Evolutionary conservation across 2,797 vertebrate genomes (phyloP).

Genomic region (Pterois miles): DNA sequence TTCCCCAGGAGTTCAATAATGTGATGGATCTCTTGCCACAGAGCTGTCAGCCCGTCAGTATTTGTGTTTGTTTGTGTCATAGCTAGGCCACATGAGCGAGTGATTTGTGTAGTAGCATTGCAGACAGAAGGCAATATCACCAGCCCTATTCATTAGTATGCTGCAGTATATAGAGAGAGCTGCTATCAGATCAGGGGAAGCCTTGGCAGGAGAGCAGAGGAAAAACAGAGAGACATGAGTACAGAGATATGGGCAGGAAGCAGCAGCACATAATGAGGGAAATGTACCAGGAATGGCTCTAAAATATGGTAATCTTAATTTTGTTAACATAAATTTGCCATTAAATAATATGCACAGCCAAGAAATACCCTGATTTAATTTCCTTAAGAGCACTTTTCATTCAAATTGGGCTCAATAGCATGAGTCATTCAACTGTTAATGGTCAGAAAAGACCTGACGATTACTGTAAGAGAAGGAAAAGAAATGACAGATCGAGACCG

Average conservation of each 20-base stretch:
- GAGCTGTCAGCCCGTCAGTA: conserved; percentile 63
- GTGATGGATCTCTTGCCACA: conserved; percentile 68
- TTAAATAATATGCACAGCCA: not conserved
- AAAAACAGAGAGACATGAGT: conserved; percentile 12
- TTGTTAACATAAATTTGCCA: not conserved
- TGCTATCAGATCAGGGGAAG: conserved; percentile 67
- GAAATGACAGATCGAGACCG: not conserved
- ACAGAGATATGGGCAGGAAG: conserved; percentile 17
- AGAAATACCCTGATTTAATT: not conserved
- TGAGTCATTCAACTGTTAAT: conserved; percentile 6
- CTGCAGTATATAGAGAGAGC: conserved; percentile 60
- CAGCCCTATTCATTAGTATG: conserved; percentile 67
- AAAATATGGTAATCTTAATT: not conserved
- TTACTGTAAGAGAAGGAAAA: not conserved
- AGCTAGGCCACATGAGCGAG: conserved; percentile 47
- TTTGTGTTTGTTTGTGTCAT: conserved; percentile 74
- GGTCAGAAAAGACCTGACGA: not conserved
- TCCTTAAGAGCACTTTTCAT: not conserved
- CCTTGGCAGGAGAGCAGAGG: conserved; percentile 34
- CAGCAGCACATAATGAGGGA: conserved; percentile 1
- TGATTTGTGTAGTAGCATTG: conserved; percentile 68
- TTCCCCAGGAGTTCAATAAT: conserved; percentile 56
- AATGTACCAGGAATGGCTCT: not conserved
- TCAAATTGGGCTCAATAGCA: conserved; percentile 5
- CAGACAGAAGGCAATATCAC: conserved; percentile 63